Percentiles rank a stretch among this genome's conserved stretches.
Evolutionary conservation across 2,113 vertebrate species (phyloP).

Genomic region (Pimephales promelas): DNA sequence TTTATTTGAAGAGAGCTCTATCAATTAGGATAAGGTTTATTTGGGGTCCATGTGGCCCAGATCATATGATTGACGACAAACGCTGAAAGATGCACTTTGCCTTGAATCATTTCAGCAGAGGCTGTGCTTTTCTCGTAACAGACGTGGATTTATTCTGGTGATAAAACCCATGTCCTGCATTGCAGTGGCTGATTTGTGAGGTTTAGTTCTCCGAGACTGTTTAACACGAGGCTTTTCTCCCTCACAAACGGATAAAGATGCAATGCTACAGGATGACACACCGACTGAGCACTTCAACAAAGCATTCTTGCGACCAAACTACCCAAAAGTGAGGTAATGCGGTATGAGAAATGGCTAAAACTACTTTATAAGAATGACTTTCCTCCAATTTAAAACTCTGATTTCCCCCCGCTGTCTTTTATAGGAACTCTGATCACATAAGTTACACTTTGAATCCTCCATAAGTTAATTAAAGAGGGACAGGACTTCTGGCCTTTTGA

Average conservation of each 20-base stretch:
- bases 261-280: constrained; percentile 29
- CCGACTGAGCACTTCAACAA: constrained; percentile 20
- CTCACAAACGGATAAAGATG: constrained; percentile 54
- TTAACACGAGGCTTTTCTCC: constrained; percentile 38
- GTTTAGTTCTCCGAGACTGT: constrained; percentile 50
- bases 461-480: constrained; percentile 67
- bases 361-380: constrained; percentile 28
- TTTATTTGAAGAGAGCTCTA: constrained; percentile 64
- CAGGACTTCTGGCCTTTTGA: constrained; percentile 68
- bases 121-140: constrained; percentile 59
- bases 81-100: constrained; percentile 67
- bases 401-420: not conserved
- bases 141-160: constrained; percentile 68
- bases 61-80: constrained; percentile 68
- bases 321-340: constrained; percentile 17
- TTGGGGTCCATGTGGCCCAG: constrained; percentile 48
- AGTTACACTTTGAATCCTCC: constrained; percentile 56
- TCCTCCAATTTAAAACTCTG: not conserved
- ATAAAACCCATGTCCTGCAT: constrained; percentile 65
- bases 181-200: constrained; percentile 43
- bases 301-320: constrained; percentile 37
- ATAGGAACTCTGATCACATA: not conserved
- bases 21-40: constrained; percentile 52
- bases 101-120: constrained; percentile 65
- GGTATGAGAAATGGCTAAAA: constrained; percentile 2